Base-by-base conservation (phyloP, 2,797 vertebrate species). In the Nannoperca australis region DNA sequence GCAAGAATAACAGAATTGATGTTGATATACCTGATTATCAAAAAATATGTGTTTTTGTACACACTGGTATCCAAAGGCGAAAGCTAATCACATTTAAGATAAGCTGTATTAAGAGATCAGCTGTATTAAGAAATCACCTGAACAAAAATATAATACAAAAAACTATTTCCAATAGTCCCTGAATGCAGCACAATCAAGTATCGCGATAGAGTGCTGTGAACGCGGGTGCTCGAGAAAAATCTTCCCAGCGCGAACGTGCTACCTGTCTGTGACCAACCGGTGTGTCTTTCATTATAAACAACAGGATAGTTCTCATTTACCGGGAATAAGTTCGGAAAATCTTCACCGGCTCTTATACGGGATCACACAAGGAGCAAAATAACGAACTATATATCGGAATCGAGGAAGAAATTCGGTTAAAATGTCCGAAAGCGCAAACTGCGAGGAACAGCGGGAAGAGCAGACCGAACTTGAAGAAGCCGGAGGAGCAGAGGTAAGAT, bases 341-440 rank as follows among this genome's bases (percentile, higher is more conserved):
- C 27, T 36, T 20, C 8, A 58, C 14, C 73, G 17, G 45, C 1
- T 40, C 24, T 17, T 30, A 20, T 7, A 44, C 58, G 13, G 44
- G 45, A 81, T 40, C 13, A 49, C 10, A 17, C 3, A 42, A 24
- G 60, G 15, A 10, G 69, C 14, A 14, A 3, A 20, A 20, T 30
- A 53, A 79, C 63, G 15, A 62, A 70, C 32, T 2, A 20, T 36
- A 70, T 5, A 32, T 65, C 60, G 18, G 44, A 64, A 44, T 24
- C 3, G 27, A 74, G 50, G 49, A 30, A 70, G 75, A 30, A 83
- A 84, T 70, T 71, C 13, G 53, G 20, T 6, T 89, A 75, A 38
- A 87, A 96, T 96, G 95, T 96, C 95, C 45, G 93, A 95, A 81
- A 91, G 77, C 70, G 89, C 80, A 77, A 93, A 69, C 91, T 89